Evolutionary conservation across 1,140 invertebrate species (phyloP).

Genomic region (Oscheius sp.): DNA sequence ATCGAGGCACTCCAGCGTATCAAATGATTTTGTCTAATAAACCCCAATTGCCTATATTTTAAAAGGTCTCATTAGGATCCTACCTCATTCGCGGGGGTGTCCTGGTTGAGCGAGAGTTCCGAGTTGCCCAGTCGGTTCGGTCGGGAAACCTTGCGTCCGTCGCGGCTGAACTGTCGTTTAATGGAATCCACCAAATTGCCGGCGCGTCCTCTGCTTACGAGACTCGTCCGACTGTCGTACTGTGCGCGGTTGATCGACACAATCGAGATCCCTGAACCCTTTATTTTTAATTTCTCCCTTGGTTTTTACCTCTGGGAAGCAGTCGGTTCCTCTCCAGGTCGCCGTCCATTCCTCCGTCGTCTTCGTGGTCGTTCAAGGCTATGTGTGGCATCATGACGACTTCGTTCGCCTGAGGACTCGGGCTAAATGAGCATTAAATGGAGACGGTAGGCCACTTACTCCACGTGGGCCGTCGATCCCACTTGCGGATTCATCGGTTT

Average conservation of each 20-base stretch:
- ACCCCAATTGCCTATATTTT: too few relatives aligned
- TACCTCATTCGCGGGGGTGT: constrained; percentile 17
- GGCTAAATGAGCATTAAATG: not conserved
- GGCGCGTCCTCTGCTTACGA: not conserved
- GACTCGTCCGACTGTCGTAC: constrained; percentile 22
- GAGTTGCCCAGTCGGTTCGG: constrained; percentile 18
- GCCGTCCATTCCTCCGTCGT: constrained; percentile 1
- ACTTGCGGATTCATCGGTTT: constrained; percentile 25
- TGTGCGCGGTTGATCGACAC: constrained; percentile 19
- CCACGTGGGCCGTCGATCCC: constrained; percentile 23
- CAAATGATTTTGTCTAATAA: too few relatives aligned
- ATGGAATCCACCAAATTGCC: constrained; percentile 8
- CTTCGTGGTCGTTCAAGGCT: not conserved
- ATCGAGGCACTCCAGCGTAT: too few relatives aligned
- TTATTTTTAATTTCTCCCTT: not conserved
- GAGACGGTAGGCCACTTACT: constrained; percentile 12
- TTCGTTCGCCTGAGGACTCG: constrained; percentile 2
- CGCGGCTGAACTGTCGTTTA: constrained; percentile 22
- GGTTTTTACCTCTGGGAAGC: not conserved
- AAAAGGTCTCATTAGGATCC: not conserved
- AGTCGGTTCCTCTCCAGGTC: not conserved
- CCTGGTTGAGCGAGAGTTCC: constrained; percentile 12
- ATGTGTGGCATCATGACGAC: constrained; percentile 30
- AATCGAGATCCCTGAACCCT: constrained; percentile 7
- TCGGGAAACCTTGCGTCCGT: constrained; percentile 12